Evolutionary conservation across 1,140 invertebrate genomes (phyloP).

Genomic region (Drosophila watanabei): DNA sequence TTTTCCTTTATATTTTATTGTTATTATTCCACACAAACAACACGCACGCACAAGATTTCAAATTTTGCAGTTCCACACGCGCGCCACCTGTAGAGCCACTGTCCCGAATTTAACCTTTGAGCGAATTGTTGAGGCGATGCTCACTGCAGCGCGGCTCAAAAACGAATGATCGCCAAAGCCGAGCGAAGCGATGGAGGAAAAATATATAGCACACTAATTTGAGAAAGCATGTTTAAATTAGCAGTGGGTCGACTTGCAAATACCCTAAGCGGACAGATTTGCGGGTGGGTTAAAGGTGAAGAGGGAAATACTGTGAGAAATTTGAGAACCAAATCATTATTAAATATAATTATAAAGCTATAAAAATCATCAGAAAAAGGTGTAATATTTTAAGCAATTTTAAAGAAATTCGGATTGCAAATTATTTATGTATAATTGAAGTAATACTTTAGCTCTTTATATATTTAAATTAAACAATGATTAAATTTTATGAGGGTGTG

Average conservation of each 20-base stretch:
- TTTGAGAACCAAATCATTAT: background rate
- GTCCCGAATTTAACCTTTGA: constrained; percentile 9
- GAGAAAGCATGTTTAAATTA: constrained; percentile 5
- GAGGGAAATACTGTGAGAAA: background rate
- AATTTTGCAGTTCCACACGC: constrained; percentile 23
- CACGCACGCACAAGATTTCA: constrained; percentile 16
- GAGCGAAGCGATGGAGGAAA: constrained; percentile 16
- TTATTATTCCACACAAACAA: constrained; percentile 26
- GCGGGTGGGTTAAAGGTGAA: background rate
- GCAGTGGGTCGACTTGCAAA: background rate
- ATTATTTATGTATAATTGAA: too few relatives aligned
- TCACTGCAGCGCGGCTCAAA: constrained; percentile 63
- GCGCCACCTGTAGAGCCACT: constrained; percentile 9
- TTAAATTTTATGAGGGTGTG: background rate
- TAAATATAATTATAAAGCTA: background rate
- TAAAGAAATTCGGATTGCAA: background rate
- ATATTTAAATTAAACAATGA: background rate
- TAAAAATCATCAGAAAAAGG: background rate
- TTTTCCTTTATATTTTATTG: constrained; percentile 44
- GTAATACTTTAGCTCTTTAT: too few relatives aligned
- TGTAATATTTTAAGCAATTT: background rate
- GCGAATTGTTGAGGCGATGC: constrained; percentile 34
- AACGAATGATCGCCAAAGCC: constrained; percentile 58
- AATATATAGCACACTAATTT: constrained; percentile 62
- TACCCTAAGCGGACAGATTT: background rate